Percentiles rank a stretch among this genome's conserved stretches.
Conservation (phyloP, 2,888 invertebrate genomes). For the Helleia helle region DNA sequence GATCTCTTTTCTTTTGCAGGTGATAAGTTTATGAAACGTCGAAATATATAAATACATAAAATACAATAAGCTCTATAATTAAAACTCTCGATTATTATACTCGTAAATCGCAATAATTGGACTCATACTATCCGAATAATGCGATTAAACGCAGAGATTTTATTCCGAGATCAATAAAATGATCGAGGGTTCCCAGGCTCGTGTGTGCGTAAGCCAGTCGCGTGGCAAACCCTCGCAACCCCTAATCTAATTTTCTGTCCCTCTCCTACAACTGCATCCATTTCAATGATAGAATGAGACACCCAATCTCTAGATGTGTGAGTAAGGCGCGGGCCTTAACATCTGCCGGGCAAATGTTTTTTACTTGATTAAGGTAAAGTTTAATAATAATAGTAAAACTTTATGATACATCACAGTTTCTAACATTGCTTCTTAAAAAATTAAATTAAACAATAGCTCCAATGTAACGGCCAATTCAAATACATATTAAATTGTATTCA, state of each 20-base stretch:
- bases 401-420: neutral
- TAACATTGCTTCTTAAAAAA: neutral
- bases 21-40: too few relatives aligned
- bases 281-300: conserved; percentile 23
- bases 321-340: conserved; percentile 50
- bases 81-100: too few relatives aligned
- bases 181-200: conserved; percentile 42
- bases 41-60: too few relatives aligned
- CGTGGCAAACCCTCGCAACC: conserved; percentile 60
- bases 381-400: conserved; percentile 37
- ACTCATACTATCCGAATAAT: conserved; percentile 21
- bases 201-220: conserved; percentile 49
- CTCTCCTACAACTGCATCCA: conserved; percentile 16
- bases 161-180: conserved; percentile 52
- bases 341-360: conserved; percentile 63
- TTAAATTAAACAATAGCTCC: neutral
- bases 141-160: conserved; percentile 41
- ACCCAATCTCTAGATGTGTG: conserved; percentile 30
- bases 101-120: conserved; percentile 11
- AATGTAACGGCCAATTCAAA: too few relatives aligned
- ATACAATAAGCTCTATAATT: too few relatives aligned
- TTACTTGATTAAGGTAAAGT: conserved; percentile 41
- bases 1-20: too few relatives aligned
- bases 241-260: conserved; percentile 42
- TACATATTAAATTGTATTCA: neutral